phyloP scores from a whole-genome alignment of 2,888 invertebrate species.

The Spilarctia lutea region DNA sequence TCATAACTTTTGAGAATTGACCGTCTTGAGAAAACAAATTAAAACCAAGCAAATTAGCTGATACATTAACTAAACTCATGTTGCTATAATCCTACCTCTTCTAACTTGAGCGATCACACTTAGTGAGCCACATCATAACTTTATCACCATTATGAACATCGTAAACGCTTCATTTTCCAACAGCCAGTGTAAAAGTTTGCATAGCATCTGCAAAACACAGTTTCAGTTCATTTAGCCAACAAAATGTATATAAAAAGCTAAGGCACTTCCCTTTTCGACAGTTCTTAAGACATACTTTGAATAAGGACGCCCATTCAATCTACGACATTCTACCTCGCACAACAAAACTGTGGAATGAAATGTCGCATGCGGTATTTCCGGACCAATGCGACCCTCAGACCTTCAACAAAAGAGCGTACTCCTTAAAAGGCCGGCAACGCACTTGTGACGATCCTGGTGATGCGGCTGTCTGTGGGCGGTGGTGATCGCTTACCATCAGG shows the following conservation, averaged over 20 bases:
- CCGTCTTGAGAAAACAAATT: background rate
- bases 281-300: slow-evolving; percentile 80
- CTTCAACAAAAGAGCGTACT: no score
- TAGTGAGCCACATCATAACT: background rate
- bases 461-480: no score
- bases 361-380: no score
- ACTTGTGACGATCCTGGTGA: no score
- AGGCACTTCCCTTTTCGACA: slow-evolving; percentile 73
- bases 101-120: background rate
- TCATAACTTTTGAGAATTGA: no score
- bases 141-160: slow-evolving; percentile 16
- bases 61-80: background rate
- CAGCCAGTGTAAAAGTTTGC: slow-evolving; percentile 50
- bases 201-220: slow-evolving; percentile 77
- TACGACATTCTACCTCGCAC: no score
- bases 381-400: no score
- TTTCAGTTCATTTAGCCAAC: slow-evolving; percentile 82
- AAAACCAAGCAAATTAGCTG: background rate
- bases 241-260: slow-evolving; percentile 85
- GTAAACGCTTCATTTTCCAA: slow-evolving; percentile 31
- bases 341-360: no score
- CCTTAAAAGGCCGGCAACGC: no score
- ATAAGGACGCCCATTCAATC: slow-evolving; percentile 69
- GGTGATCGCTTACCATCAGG: no score
- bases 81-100: background rate